phyloP scores from a whole-genome alignment of 37 sponge, comb jelly and placozoan genomes.

The Agelas oroides region DNA sequence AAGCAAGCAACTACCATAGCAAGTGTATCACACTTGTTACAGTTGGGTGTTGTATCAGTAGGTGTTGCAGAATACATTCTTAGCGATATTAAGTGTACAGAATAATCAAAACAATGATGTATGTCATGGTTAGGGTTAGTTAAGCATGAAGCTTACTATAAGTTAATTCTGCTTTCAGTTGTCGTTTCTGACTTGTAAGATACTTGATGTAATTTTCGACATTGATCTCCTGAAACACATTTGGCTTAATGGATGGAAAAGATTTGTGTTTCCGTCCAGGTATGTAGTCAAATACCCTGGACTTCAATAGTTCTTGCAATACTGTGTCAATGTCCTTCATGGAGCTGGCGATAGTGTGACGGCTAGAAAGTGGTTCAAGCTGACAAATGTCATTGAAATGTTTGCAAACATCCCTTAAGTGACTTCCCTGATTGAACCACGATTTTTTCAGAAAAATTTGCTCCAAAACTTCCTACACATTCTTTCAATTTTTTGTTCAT shows the following conservation, averaged over 20 bases:
- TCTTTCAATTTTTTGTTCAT: conserved; percentile 45
- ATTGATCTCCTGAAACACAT: neutral
- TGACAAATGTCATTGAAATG: conserved; percentile 35
- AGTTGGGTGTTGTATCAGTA: too few relatives aligned
- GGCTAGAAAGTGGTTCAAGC: neutral
- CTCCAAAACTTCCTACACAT: conserved; percentile 49
- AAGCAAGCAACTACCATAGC: too few relatives aligned
- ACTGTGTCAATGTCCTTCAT: conserved; percentile 30
- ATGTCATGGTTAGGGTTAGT: too few relatives aligned
- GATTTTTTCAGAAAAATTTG: conserved; percentile 55
- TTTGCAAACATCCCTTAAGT: conserved; percentile 7
- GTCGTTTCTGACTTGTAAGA: too few relatives aligned
- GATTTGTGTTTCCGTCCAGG: conserved; percentile 39
- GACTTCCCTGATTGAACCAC: conserved; percentile 38
- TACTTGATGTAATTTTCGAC: neutral
- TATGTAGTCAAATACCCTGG: conserved; percentile 46
- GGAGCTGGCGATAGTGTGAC: conserved; percentile 9
- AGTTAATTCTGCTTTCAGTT: too few relatives aligned
- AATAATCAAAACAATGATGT: too few relatives aligned
- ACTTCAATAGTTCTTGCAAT: conserved; percentile 8
- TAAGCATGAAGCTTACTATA: too few relatives aligned
- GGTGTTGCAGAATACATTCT: too few relatives aligned
- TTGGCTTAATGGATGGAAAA: conserved; percentile 27
- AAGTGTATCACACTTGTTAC: too few relatives aligned
- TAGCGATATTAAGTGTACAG: too few relatives aligned